A percentile compares a stretch with the other conserved stretches of the same genome.
Evolutionary conservation across 2,888 invertebrate species (phyloP).

Genomic region (Drosophila leonis): DNA sequence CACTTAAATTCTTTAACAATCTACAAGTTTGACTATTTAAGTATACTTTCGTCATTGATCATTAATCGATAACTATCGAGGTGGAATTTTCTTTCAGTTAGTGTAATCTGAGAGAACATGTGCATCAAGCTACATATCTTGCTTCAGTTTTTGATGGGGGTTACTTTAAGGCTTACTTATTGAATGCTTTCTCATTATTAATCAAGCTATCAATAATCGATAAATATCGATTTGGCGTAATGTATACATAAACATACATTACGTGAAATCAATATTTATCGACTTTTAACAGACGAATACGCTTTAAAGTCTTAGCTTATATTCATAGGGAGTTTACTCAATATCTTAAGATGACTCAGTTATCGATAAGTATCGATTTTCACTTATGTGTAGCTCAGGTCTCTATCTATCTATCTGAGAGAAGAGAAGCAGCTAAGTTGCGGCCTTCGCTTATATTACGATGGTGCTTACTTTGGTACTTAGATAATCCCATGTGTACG

Average conservation of each 20-base stretch:
- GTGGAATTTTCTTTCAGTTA: neutral
- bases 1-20: too few relatives aligned
- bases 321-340: neutral
- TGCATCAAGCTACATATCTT: neutral
- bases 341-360: neutral
- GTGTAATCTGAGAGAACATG: neutral
- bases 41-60: neutral
- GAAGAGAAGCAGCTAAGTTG: neutral
- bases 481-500: neutral
- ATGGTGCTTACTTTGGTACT: neutral
- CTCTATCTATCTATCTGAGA: neutral
- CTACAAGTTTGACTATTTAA: too few relatives aligned
- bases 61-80: neutral
- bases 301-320: neutral
- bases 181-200: neutral
- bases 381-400: neutral
- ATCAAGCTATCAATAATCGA: neutral
- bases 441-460: neutral
- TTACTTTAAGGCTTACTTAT: neutral
- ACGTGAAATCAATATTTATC: too few relatives aligned
- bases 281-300: neutral
- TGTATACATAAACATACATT: too few relatives aligned
- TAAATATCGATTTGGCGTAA: neutral
- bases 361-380: neutral
- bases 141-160: neutral